Evolutionary conservation across 2,797 vertebrate species (phyloP).

Genomic region (Poecilia picta): DNA sequence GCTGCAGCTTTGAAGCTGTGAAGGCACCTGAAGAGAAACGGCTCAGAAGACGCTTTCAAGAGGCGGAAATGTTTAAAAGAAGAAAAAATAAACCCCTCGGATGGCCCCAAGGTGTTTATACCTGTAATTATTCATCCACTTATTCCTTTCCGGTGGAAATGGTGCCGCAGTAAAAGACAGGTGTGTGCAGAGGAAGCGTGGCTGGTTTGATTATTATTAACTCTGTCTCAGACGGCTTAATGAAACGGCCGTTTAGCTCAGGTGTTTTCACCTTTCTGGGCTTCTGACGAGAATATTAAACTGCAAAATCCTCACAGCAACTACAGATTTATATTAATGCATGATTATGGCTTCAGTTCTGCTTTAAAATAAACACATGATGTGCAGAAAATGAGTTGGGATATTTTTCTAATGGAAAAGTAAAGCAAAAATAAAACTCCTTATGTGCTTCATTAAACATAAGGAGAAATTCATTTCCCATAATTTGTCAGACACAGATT

Average conservation of each 20-base stretch:
- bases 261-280: background rate
- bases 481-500: background rate
- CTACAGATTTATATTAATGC: background rate
- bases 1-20: conserved; percentile 71
- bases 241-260: background rate
- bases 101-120: conserved; percentile 75
- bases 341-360: background rate
- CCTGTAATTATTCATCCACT: conserved; percentile 80
- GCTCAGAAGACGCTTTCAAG: conserved; percentile 58
- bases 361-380: background rate
- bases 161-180: conserved; percentile 63
- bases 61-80: conserved; percentile 69
- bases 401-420: background rate
- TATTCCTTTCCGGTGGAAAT: conserved; percentile 63
- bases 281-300: background rate
- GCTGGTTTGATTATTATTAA: conserved; percentile 56
- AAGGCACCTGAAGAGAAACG: conserved; percentile 64
- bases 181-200: conserved; percentile 66
- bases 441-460: background rate
- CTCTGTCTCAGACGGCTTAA: background rate
- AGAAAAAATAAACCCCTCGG: conserved; percentile 46
- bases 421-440: background rate
- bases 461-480: background rate
- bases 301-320: background rate
- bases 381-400: background rate